Percentiles rank a stretch among this genome's conserved stretches.
Evolutionary conservation across 2,113 vertebrate species (phyloP).

Genomic region (Eretmochelys imbricata): DNA sequence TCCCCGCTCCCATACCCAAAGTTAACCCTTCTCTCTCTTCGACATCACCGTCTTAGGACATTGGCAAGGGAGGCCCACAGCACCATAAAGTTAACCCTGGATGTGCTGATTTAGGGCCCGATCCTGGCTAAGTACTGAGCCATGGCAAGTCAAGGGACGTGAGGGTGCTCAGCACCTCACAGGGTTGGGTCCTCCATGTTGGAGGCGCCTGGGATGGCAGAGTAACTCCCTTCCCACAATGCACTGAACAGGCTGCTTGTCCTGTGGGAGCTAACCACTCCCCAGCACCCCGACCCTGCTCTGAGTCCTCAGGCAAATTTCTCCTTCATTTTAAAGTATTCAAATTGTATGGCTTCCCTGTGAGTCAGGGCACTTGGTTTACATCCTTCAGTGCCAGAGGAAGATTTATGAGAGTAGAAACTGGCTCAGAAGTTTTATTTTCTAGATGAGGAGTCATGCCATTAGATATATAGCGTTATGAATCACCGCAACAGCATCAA

Average conservation of each 20-base stretch:
- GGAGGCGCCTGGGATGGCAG: not conserved
- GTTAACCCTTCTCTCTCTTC: not conserved
- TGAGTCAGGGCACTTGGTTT: constrained; percentile 74
- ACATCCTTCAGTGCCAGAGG: constrained; percentile 70
- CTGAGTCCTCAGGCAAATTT: constrained; percentile 31
- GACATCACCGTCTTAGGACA: not conserved
- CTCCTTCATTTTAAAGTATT: constrained; percentile 68
- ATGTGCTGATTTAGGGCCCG: not conserved
- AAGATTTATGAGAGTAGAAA: constrained; percentile 75
- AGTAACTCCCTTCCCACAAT: not conserved
- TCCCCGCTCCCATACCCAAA: not conserved
- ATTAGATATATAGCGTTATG: constrained; percentile 82
- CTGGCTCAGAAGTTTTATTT: constrained; percentile 71
- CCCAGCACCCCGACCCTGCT: not conserved
- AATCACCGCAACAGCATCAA: constrained; percentile 83
- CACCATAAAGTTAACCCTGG: not conserved
- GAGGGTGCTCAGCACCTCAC: not conserved
- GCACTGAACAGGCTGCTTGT: not conserved
- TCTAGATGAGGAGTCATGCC: constrained; percentile 70
- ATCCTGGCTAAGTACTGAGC: not conserved
- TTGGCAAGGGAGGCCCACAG: not conserved
- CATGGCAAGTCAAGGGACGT: not conserved
- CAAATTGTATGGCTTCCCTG: constrained; percentile 70
- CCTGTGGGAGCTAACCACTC: not conserved
- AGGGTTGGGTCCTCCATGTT: not conserved